phyloP scores from a whole-genome alignment of 2,888 invertebrate species.

The Tipula helvola region DNA sequence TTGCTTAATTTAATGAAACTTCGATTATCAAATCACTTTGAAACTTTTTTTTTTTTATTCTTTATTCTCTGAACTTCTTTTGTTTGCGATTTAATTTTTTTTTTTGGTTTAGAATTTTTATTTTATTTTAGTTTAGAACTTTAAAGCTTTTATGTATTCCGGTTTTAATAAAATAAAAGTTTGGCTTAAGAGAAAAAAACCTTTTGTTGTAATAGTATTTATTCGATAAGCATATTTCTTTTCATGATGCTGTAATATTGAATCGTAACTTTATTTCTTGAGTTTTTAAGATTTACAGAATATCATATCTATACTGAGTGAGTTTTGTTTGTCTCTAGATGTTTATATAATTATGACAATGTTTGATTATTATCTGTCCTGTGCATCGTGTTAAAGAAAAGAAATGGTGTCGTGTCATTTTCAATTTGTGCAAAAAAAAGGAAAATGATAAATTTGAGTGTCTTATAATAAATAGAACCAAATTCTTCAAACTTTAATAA shows the following conservation, averaged over 20 bases:
- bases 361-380: background rate
- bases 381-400: background rate
- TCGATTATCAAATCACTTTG: background rate
- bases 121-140: background rate
- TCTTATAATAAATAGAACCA: too few species aligned
- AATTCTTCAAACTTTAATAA: too few species aligned
- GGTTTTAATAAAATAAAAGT: background rate
- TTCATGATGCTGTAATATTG: background rate
- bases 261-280: background rate
- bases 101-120: background rate
- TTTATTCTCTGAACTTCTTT: background rate
- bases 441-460: background rate
- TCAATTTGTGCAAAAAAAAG: background rate
- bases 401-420: background rate
- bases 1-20: conserved; percentile 4
- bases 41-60: background rate
- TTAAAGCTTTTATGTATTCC: background rate
- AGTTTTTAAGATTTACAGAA: background rate
- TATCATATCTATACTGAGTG: too few species aligned
- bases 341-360: background rate
- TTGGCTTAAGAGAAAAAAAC: background rate
- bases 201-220: background rate
- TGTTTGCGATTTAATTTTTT: background rate
- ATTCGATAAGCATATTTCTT: background rate
- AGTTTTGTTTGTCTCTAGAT: background rate